Conservation (phyloP, 2,797 vertebrate genomes). For the Corythornis leucogaster region DNA sequence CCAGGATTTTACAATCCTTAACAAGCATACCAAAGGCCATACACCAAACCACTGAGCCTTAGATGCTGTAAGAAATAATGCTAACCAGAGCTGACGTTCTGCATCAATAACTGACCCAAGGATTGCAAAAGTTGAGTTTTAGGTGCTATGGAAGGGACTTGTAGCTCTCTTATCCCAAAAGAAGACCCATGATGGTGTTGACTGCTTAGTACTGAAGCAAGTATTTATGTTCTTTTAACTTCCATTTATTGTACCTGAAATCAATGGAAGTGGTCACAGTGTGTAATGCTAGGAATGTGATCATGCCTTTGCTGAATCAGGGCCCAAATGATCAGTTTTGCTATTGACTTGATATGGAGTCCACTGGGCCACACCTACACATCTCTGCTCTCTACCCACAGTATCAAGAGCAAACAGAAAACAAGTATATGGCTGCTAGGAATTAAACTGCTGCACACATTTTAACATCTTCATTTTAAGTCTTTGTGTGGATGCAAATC, state of each 20-base stretch:
- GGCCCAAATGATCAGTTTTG: neutral
- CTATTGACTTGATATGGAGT: neutral
- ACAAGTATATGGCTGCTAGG: neutral
- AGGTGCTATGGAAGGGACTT: neutral
- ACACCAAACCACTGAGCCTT: neutral
- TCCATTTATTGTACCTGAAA: neutral
- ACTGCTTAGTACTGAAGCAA: neutral
- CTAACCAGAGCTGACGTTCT: neutral
- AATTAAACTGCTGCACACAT: neutral
- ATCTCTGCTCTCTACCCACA: neutral
- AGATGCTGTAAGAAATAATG: neutral
- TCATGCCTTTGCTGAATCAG: neutral
- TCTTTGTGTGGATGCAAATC: neutral
- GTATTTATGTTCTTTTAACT: neutral
- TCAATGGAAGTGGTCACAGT: neutral
- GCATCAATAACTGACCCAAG: neutral
- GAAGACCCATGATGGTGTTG: accelerated
- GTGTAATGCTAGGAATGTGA: neutral
- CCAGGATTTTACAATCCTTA: neutral
- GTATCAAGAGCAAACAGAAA: neutral
- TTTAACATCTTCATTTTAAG: neutral
- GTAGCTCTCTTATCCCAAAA: neutral
- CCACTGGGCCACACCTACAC: neutral
- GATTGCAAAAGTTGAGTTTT: neutral
- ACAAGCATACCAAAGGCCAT: neutral